A percentile compares a stretch with the other conserved stretches of the same genome.
These are phyloP conservation scores for Chorisops tibialis DNA, from an alignment of 2,888 invertebrate genomes.

Conservation along the genomic window DNA sequence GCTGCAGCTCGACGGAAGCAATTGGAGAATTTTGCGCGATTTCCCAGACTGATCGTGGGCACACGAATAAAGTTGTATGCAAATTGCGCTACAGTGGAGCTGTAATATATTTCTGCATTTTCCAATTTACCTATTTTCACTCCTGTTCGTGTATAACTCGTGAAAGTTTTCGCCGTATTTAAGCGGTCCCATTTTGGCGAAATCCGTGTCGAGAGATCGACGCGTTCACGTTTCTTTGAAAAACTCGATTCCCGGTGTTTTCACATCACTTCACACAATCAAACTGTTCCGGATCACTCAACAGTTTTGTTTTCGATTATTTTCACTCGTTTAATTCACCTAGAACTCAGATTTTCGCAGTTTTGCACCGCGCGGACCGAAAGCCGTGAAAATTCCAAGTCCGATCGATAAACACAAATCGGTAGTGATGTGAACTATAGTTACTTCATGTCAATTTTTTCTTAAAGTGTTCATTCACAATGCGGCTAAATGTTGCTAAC, in stretches of 20 bases:
- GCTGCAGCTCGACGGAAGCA: too few species aligned
- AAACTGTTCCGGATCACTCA: neutral
- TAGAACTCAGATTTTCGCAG: neutral
- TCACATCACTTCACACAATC: constrained; percentile 7
- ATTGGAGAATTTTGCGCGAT: too few species aligned
- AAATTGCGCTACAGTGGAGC: neutral
- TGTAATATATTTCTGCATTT: constrained; percentile 27
- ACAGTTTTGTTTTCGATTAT: neutral
- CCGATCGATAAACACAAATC: neutral
- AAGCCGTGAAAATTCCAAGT: neutral
- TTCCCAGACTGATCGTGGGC: too few species aligned
- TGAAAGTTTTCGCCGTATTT: constrained; percentile 53
- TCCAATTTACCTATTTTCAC: constrained; percentile 43
- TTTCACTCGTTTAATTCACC: neutral
- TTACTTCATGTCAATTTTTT: too few species aligned
- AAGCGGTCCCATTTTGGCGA: constrained; percentile 43
- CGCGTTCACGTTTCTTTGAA: neutral
- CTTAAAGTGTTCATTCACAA: constrained; percentile 7
- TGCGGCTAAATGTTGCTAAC: too few species aligned
- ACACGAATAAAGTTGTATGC: neutral
- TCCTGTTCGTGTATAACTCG: constrained; percentile 49
- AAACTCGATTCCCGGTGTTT: neutral
- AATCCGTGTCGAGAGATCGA: neutral
- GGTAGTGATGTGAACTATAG: too few species aligned
- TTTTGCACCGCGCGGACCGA: neutral